Evolutionary conservation across 2,888 invertebrate species (phyloP), one percentile per base, ranked within the genome.

Genomic region (Trissoscelio sp.): DNA sequence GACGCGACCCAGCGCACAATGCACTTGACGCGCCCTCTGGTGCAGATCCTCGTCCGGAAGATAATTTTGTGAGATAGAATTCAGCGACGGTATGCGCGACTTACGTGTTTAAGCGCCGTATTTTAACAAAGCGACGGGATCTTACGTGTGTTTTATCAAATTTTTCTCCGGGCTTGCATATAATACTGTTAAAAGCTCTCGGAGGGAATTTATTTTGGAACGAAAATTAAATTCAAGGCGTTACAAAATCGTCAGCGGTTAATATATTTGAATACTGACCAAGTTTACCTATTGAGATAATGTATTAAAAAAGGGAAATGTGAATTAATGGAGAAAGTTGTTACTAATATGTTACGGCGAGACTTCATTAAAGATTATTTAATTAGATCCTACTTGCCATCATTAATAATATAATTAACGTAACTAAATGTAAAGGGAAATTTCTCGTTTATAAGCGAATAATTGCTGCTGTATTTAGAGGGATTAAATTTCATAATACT

Each of bases 11-110:
- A 42, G 48, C 57, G 44, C 37, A 55, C 80, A 62, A 57, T 70
- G 60, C 72, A 60, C 81, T 72, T 77, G 57, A 77, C 31, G 12
- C 51, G 31, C 42, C 48, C 70, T 70, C 70, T 14, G 46, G 31
- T 51, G 14, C 62, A 62, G 55, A 39, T 79, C 72, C 39, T 79
- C 22, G 42, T 42, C 34, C 67, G 46, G 12, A 46, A 75, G 75
- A 81, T 81, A 72, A 77, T 81, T 81, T 58, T 39, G n/a, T 48
- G 48, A 73, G 77, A 81, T 81, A 81, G 77, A 67, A 67, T 72
- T 72, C 67, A 72, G 18, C 46, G 11, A 6, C n/a, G 55, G 42
- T 67, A 12, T 14, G 46, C 60, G 66, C 28, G 53, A 53, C 53
- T 81, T 75, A 75, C 72, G 80, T 81, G 80, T 70, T 67, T 67